phyloP scores from a whole-genome alignment of 1,140 invertebrate species.

The Drosophila lacertosa region DNA sequence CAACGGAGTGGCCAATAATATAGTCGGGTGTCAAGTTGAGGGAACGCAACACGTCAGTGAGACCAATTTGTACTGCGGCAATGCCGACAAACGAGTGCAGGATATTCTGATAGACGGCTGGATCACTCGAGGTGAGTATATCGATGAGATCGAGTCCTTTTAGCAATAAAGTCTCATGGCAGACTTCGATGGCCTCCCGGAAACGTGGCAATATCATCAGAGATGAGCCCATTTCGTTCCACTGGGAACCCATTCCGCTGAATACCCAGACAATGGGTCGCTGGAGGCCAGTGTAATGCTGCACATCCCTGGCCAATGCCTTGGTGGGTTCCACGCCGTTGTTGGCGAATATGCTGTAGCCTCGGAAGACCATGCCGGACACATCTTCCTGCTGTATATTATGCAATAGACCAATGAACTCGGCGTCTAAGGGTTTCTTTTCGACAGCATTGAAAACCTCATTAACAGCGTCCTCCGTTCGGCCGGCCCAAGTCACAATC shows the following conservation, averaged over 20 bases:
- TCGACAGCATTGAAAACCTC: constrained; percentile 88
- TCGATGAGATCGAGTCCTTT: constrained; percentile 91
- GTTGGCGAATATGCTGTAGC: constrained; percentile 85
- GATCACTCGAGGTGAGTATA: constrained; percentile 90
- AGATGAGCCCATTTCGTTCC: constrained; percentile 91
- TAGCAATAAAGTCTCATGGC: constrained; percentile 88
- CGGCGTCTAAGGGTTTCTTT: constrained; percentile 86
- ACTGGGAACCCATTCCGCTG: constrained; percentile 96
- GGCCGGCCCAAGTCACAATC: constrained; percentile 86
- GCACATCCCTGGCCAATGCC: constrained; percentile 84
- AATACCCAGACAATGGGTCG: constrained; percentile 94
- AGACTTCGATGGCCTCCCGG: constrained; percentile 89
- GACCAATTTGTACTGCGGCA: constrained; percentile 93
- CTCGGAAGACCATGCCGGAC: constrained; percentile 86
- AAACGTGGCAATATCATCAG: constrained; percentile 89
- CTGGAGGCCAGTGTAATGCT: constrained; percentile 86
- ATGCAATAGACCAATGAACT: constrained; percentile 86
- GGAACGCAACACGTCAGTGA: constrained; percentile 90
- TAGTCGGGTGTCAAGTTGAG: constrained; percentile 92
- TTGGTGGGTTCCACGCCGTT: constrained; percentile 84
- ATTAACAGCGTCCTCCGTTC: constrained; percentile 88
- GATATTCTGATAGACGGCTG: constrained; percentile 91
- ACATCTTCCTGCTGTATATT: constrained; percentile 86
- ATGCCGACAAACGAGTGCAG: constrained; percentile 96
- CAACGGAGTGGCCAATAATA: constrained; percentile 95